phyloP scores from a whole-genome alignment of 2,797 vertebrate species.

The Diplodus sargus region DNA sequence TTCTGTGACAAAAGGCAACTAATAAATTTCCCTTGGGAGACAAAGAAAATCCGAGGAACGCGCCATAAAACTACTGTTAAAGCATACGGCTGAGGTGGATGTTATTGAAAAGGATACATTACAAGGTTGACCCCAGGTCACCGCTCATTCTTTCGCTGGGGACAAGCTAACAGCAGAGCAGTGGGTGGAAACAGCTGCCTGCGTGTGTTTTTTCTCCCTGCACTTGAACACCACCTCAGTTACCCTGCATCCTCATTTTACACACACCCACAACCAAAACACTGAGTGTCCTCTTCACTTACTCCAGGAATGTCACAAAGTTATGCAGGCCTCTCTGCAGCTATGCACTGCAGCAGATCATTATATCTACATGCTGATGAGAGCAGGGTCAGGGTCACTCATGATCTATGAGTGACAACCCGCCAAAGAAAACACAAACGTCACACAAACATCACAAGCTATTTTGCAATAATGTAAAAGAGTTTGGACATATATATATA shows the following conservation, averaged over 20 bases:
- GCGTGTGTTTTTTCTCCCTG: constrained; percentile 42
- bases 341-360: constrained; percentile 48
- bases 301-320: constrained; percentile 71
- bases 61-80: constrained; percentile 77
- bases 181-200: constrained; percentile 65
- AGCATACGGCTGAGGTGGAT: constrained; percentile 72
- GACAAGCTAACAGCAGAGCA: constrained; percentile 52
- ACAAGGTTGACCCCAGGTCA: constrained; percentile 78
- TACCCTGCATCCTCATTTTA: constrained; percentile 55
- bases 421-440: background rate
- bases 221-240: constrained; percentile 58
- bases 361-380: constrained; percentile 27
- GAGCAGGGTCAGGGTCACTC: constrained; percentile 22
- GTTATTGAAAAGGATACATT: constrained; percentile 82
- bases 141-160: constrained; percentile 58
- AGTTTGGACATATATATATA: background rate
- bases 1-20: constrained; percentile 68
- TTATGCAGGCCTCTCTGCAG: constrained; percentile 48
- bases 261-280: constrained; percentile 69
- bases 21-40: constrained; percentile 69
- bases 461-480: background rate
- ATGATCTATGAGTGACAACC: constrained; percentile 21
- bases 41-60: constrained; percentile 69
- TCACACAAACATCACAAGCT: background rate
- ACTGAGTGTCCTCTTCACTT: constrained; percentile 64